Percentiles rank a stretch among this genome's conserved stretches.
phyloP scores from a whole-genome alignment of 2,113 vertebrate species.

The Boulengeromyrus knoepffleri region DNA sequence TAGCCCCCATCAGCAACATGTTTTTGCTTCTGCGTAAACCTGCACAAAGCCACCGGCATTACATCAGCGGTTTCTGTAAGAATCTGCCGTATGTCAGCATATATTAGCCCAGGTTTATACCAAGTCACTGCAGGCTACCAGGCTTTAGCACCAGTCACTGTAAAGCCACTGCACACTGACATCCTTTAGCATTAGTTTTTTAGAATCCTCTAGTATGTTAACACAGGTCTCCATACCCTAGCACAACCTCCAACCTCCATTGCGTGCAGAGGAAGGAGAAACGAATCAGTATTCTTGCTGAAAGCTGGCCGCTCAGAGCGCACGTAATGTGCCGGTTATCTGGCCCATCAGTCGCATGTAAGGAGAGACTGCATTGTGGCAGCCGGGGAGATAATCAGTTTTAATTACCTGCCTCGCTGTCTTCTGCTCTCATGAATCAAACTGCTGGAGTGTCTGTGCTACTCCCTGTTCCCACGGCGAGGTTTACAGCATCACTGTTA shows the following conservation, averaged over 20 bases:
- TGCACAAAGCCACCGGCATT: not conserved
- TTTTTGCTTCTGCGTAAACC: not conserved
- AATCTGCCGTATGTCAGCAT: not conserved
- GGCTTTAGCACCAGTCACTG: not conserved
- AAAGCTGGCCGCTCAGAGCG: not conserved
- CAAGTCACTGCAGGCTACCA: not conserved
- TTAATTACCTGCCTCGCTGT: constrained; percentile 12
- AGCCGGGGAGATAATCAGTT: constrained; percentile 2
- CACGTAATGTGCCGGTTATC: not conserved
- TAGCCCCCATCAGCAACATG: not conserved
- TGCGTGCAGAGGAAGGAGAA: not conserved
- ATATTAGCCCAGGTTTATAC: not conserved
- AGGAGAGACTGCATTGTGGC: not conserved
- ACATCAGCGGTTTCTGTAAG: not conserved
- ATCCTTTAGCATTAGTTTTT: not conserved
- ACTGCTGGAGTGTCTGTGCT: not conserved
- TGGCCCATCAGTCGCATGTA: not conserved
- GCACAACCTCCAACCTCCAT: not conserved
- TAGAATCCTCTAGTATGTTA: not conserved
- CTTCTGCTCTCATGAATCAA: not conserved
- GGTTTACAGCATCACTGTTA: not conserved
- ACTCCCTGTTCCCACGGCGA: not conserved
- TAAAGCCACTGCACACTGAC: not conserved
- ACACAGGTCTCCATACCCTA: not conserved
- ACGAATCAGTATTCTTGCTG: not conserved